These are phyloP conservation scores for Sebastes flavidus DNA, from an alignment of 2,797 vertebrate genomes.

Conservation along the genomic window DNA sequence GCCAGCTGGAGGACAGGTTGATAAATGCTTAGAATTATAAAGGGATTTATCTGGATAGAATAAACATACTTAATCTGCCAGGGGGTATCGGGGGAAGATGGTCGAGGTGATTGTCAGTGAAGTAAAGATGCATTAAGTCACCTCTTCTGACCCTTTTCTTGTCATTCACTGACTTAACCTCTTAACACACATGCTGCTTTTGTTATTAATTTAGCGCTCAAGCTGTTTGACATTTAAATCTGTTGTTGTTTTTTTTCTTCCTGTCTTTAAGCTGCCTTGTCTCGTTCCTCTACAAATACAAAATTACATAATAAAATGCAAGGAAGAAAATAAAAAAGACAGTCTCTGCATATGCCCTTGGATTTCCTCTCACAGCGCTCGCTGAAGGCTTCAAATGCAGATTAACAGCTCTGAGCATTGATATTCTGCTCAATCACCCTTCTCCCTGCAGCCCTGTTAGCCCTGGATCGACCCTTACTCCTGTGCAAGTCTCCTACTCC, in stretches of 20 bases:
- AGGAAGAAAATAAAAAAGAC: not conserved
- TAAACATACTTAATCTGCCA: conserved; percentile 44
- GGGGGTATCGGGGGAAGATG: not conserved
- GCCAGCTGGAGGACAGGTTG: conserved; percentile 38
- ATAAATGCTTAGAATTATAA: conserved; percentile 27
- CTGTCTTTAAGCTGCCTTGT: conserved; percentile 4
- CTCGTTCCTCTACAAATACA: not conserved
- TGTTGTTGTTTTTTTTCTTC: conserved; percentile 6
- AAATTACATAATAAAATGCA: not conserved
- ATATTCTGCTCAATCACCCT: conserved; percentile 65
- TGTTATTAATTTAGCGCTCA: conserved; percentile 37
- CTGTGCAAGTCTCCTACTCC: conserved; percentile 22
- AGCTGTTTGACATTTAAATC: conserved; percentile 49
- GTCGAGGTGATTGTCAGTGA: conserved; percentile 4
- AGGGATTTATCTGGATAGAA: conserved; percentile 34
- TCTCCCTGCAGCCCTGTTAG: conserved; percentile 47
- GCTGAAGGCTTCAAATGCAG: conserved; percentile 50
- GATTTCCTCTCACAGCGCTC: conserved; percentile 28
- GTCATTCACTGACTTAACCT: conserved; percentile 41
- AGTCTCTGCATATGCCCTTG: conserved; percentile 20
- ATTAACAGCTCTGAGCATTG: conserved; percentile 56
- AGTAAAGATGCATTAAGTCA: conserved; percentile 32
- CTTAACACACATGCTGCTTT: conserved; percentile 3
- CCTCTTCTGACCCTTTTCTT: conserved; percentile 34
- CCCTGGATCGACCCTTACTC: conserved; percentile 53